Conservation (phyloP, 1,140 invertebrate species). For the Zaprionus taronus region DNA sequence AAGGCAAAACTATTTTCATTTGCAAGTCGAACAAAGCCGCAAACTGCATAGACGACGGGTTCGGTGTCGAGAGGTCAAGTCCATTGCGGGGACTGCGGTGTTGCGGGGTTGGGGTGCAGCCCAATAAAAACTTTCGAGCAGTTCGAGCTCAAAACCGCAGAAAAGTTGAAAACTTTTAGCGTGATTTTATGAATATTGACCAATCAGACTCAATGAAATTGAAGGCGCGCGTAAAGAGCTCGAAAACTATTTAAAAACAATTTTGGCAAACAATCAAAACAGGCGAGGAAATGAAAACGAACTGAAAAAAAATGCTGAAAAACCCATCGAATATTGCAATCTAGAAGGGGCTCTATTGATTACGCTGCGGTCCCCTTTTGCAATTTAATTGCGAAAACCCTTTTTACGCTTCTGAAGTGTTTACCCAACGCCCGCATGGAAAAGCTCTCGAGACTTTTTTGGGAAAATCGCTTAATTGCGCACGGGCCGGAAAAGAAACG, state of each 20-base stretch:
- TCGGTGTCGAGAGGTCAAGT: conserved; percentile 8
- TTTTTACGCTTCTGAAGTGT: conserved; percentile 23
- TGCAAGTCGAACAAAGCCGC: conserved; percentile 74
- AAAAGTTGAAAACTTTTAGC: conserved; percentile 72
- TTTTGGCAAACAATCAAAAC: conserved; percentile 49
- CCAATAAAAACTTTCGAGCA: conserved; percentile 68
- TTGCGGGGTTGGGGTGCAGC: conserved; percentile 21
- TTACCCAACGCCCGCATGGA: conserved; percentile 23
- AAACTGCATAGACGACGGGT: conserved; percentile 42
- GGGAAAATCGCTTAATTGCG: conserved; percentile 55
- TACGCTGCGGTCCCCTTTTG: conserved; percentile 38
- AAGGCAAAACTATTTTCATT: conserved; percentile 76
- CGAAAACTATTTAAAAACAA: conserved; percentile 75
- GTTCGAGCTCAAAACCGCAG: conserved; percentile 64
- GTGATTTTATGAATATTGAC: conserved; percentile 77
- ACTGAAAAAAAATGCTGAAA: neutral
- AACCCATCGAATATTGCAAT: conserved; percentile 47
- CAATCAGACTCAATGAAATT: conserved; percentile 71
- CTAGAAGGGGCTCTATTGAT: conserved; percentile 22
- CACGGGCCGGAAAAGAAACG: conserved; percentile 12
- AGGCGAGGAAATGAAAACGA: neutral
- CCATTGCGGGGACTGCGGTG: neutral
- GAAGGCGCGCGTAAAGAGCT: conserved; percentile 50
- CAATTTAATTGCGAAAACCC: conserved; percentile 60
- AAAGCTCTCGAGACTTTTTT: conserved; percentile 26